Conservation (phyloP, 2,113 vertebrate genomes). For the Lethenteron reissneri region DNA sequence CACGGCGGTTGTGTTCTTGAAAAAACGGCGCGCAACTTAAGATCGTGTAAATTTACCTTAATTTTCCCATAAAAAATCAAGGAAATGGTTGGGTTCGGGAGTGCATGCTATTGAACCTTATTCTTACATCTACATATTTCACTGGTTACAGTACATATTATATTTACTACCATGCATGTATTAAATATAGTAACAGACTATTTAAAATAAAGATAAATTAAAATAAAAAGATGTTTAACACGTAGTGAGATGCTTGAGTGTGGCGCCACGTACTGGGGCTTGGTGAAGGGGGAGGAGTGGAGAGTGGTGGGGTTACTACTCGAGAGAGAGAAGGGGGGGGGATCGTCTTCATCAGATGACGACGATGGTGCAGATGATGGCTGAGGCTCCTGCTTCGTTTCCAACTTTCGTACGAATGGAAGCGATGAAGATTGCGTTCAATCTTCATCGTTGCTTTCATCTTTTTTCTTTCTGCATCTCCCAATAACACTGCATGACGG, state of each 20-base stretch:
- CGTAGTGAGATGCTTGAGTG: neutral
- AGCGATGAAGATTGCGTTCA: neutral
- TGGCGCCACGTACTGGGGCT: too few relatives aligned
- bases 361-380: neutral
- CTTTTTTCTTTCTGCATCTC: neutral
- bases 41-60: neutral
- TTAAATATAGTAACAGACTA: neutral
- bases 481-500: neutral
- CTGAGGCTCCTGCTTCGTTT: neutral
- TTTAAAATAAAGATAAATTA: neutral
- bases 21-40: neutral
- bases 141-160: neutral
- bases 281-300: too few relatives aligned
- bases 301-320: too few relatives aligned
- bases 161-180: neutral
- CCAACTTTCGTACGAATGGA: neutral
- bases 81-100: neutral
- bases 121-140: neutral
- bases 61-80: conserved; percentile 1
- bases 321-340: too few relatives aligned
- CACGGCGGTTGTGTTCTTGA: neutral
- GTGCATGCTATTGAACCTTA: neutral
- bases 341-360: too few relatives aligned
- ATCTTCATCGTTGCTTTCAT: neutral
- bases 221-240: neutral